Evolutionary conservation across 2,113 vertebrate genomes (phyloP).

Genomic region (Sardina pilchardus): DNA sequence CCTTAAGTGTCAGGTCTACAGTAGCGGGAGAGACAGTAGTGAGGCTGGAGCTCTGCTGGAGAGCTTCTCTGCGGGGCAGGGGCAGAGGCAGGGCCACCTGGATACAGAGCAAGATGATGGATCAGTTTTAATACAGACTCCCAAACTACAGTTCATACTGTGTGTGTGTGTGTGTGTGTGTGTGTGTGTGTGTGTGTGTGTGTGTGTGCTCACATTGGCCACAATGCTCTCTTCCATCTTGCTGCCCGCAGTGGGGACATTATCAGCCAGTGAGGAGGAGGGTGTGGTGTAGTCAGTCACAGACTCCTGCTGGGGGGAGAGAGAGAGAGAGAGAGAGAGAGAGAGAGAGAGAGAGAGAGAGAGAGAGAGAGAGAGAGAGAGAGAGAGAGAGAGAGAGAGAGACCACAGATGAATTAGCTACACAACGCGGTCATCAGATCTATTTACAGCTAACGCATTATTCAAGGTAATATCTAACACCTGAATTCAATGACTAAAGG

Average conservation of each 20-base stretch:
- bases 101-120: constrained; percentile 37
- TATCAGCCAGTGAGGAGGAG: constrained; percentile 89
- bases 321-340: too few relatives aligned
- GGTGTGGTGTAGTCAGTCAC: constrained; percentile 97
- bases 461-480: not conserved
- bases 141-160: not conserved
- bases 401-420: not conserved
- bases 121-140: too few relatives aligned
- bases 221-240: constrained; percentile 96
- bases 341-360: too few relatives aligned
- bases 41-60: constrained; percentile 93
- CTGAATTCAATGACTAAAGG: not conserved
- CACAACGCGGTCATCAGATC: not conserved
- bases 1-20: constrained; percentile 97
- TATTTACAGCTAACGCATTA: not conserved
- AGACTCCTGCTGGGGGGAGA: constrained; percentile 79
- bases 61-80: constrained; percentile 89
- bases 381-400: too few relatives aligned
- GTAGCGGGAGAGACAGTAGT: constrained; percentile 95
- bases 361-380: too few relatives aligned
- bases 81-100: constrained; percentile 95
- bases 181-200: constrained; percentile 33
- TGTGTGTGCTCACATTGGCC: constrained; percentile 86
- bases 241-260: constrained; percentile 83
- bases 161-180: not conserved